These are phyloP conservation scores for Melinaea marsaeus DNA, from an alignment of 2,888 invertebrate species.

Conservation along the genomic window DNA sequence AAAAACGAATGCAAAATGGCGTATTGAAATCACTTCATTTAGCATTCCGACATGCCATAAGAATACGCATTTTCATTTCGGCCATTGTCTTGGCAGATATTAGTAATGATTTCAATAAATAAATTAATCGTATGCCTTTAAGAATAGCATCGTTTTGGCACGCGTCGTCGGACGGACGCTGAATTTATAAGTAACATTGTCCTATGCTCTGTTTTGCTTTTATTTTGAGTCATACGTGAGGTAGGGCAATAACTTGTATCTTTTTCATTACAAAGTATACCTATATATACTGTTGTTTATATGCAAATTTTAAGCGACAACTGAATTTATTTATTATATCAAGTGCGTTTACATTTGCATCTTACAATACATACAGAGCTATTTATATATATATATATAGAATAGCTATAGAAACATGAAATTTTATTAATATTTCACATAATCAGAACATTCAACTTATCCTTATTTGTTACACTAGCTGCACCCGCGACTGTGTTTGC, in stretches of 20 bases:
- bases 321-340: slow-evolving; percentile 28
- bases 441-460: no score
- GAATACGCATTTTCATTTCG: slow-evolving; percentile 75
- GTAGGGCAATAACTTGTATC: slow-evolving; percentile 67
- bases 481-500: no score
- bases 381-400: no score
- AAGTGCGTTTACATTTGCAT: slow-evolving; percentile 15
- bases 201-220: slow-evolving; percentile 58
- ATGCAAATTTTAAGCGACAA: slow-evolving; percentile 28
- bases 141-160: slow-evolving; percentile 74
- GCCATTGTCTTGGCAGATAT: slow-evolving; percentile 76
- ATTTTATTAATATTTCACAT: no score
- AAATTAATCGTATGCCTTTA: slow-evolving; percentile 73
- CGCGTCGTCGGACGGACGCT: slow-evolving; percentile 65
- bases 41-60: slow-evolving; percentile 75
- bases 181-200: slow-evolving; percentile 68
- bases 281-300: slow-evolving; percentile 27
- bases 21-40: slow-evolving; percentile 74
- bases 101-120: slow-evolving; percentile 78
- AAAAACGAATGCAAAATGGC: slow-evolving; percentile 76
- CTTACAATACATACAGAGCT: slow-evolving; percentile 5
- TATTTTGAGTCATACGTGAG: slow-evolving; percentile 70
- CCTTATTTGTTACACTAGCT: no score
- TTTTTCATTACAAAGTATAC: slow-evolving; percentile 46
- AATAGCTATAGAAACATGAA: no score